Percentiles rank a stretch among this genome's conserved stretches.
Conservation (phyloP, 2,113 vertebrate genomes). For the Pachyramphus minor region DNA sequence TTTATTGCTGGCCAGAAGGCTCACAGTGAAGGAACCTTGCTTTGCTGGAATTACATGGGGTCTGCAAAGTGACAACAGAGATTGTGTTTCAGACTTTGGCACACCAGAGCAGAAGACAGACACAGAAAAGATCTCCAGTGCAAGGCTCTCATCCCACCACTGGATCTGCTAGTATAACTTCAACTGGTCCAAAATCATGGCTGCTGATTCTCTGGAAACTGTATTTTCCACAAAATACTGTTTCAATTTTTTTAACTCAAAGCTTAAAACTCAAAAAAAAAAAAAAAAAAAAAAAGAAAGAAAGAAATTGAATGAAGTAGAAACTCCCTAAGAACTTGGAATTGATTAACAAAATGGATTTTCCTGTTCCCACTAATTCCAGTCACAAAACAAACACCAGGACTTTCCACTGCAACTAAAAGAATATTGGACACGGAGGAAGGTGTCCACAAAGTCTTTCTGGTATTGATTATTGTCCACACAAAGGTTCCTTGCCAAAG, state of each 20-base stretch:
- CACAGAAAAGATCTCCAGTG: neutral
- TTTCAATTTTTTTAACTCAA: neutral
- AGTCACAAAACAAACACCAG: neutral
- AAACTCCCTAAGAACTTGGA: neutral
- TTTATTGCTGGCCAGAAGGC: neutral
- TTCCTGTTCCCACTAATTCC: neutral
- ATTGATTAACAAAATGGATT: neutral
- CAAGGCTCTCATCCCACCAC: neutral
- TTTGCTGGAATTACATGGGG: neutral
- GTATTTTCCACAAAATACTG: neutral
- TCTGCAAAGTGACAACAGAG: neutral
- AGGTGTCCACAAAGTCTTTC: neutral
- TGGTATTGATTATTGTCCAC: neutral
- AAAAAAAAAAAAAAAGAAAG: neutral
- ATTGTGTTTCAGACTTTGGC: neutral
- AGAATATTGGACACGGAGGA: neutral
- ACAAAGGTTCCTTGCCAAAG: neutral
- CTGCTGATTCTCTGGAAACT: neutral
- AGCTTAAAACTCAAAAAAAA: neutral
- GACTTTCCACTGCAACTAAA: neutral
- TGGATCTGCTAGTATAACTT: neutral
- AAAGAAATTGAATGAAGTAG: neutral
- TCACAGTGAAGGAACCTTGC: neutral
- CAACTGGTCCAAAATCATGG: neutral
- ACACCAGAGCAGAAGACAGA: neutral